Conservation (phyloP, 2,888 invertebrate genomes). For the Dascillus cervinus region DNA sequence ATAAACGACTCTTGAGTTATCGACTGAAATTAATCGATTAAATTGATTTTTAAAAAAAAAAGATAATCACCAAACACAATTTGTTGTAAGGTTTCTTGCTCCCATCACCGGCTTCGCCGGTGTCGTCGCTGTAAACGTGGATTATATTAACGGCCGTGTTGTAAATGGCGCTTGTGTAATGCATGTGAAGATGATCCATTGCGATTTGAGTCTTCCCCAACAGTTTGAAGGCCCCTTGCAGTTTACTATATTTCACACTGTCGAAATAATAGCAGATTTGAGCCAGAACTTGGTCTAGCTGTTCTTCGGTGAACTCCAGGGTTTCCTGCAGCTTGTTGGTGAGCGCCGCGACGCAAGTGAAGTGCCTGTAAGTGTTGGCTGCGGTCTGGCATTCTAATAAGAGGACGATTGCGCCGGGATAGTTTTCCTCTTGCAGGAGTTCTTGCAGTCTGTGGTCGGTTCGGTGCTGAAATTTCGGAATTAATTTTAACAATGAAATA, state of each 20-base stretch:
- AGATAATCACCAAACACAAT: conserved; percentile 57
- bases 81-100: conserved; percentile 72
- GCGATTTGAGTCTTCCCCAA: conserved; percentile 88
- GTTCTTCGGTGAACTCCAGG: conserved; percentile 83
- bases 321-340: conserved; percentile 84
- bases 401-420: conserved; percentile 83
- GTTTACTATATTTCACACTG: conserved; percentile 66
- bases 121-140: conserved; percentile 42
- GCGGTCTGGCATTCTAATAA: conserved; percentile 81
- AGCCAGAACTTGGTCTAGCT: conserved; percentile 78
- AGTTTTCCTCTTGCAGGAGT: conserved; percentile 75
- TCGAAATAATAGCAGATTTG: conserved; percentile 69
- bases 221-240: conserved; percentile 81
- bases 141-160: conserved; percentile 59
- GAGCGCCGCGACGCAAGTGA: conserved; percentile 83
- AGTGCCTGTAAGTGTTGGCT: conserved; percentile 78
- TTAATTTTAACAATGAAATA: no score
- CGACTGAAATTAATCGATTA: conserved; percentile 34
- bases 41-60: not conserved
- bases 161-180: conserved; percentile 88
- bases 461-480: conserved; percentile 57
- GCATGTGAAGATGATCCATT: conserved; percentile 85
- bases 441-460: conserved; percentile 80
- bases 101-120: conserved; percentile 36
- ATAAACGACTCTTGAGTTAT: conserved; percentile 55